Base-by-base conservation (phyloP, 1,140 invertebrate species). In the Goniozus legneri region DNA sequence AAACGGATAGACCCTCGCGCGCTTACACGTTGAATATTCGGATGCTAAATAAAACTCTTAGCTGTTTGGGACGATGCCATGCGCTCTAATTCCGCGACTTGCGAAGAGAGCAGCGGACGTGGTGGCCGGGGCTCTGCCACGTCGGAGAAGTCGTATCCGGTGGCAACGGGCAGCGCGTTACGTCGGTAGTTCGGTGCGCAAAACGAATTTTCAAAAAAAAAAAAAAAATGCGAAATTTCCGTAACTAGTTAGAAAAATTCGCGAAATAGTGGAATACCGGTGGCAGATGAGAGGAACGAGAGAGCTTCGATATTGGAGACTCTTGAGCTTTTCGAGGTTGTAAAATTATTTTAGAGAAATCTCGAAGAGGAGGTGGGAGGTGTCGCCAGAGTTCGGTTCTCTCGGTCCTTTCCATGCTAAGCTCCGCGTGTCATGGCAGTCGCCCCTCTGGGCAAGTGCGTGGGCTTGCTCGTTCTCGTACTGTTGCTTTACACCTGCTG, bases 1-100 rank as follows among this genome's bases (percentile, higher is more conserved):
- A 49, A 34, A 30, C 33, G 46, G 40, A 14, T 22, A n/a, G 46
- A 44, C 16, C 43, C 34, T 27, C 36, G 30, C 33, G 38, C 24
- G 38, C 44, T 35, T 40, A 27, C 32, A 47, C 34, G 40, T 55
- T 30, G 27, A 50, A 62, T 58, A 65, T 62, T 53, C 58, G 61
- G 66, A 70, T 71, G 71, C 71, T 75, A 74, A 75, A 75, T 74
- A 75, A 75, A 74, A 73, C 71, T 72, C 56, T 56, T 67, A 69
- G 67, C 73, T 73, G 60, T 49, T 64, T 73, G 70, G 69, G 65
- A 60, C 52, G 54, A 60, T 74, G 71, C 71, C 68, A 71, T 66
- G 58, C 66, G 68, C 60, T 74, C 71, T 69, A 76, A 73, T 76
- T 68, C 47, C 65, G 44, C 63, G 53, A 60, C 56, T 49, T 44